phyloP scores from a whole-genome alignment of 2,888 invertebrate species.

The Linyphia triangularis region DNA sequence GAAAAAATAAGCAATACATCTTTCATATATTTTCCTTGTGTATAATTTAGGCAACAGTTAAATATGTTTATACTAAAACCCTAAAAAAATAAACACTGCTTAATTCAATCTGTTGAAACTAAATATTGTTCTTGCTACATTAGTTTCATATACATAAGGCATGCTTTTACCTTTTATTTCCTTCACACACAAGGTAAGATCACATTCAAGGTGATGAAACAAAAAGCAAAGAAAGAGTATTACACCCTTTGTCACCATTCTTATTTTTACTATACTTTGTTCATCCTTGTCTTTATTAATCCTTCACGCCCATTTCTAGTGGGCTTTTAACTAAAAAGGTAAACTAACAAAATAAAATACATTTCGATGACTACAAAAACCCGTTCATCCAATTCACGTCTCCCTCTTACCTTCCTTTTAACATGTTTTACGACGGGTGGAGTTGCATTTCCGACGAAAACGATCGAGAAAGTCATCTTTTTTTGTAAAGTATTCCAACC shows the following conservation, averaged over 20 bases:
- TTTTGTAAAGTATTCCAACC: background rate
- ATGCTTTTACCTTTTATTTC: no score
- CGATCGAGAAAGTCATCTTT: constrained; percentile 57
- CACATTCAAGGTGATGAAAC: no score
- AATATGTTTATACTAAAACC: no score
- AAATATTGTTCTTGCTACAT: no score
- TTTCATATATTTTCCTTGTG: no score
- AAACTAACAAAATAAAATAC: background rate
- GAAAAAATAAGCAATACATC: no score
- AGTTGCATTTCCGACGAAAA: constrained; percentile 46
- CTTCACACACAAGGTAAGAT: no score
- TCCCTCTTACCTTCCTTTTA: constrained; percentile 37
- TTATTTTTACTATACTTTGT: background rate
- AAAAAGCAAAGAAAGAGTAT: no score
- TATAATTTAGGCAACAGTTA: no score
- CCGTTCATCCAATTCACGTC: constrained; percentile 32
- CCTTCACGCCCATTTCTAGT: background rate
- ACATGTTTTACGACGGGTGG: constrained; percentile 56
- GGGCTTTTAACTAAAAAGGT: background rate
- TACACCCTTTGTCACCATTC: background rate
- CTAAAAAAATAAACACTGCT: no score
- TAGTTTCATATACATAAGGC: no score
- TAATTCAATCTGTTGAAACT: no score
- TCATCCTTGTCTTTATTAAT: background rate
- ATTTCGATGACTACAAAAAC: constrained; percentile 27